Percentiles rank a stretch among this genome's conserved stretches.
Evolutionary conservation across 2,888 invertebrate species (phyloP).

Genomic region (Dynastes hyllus): DNA sequence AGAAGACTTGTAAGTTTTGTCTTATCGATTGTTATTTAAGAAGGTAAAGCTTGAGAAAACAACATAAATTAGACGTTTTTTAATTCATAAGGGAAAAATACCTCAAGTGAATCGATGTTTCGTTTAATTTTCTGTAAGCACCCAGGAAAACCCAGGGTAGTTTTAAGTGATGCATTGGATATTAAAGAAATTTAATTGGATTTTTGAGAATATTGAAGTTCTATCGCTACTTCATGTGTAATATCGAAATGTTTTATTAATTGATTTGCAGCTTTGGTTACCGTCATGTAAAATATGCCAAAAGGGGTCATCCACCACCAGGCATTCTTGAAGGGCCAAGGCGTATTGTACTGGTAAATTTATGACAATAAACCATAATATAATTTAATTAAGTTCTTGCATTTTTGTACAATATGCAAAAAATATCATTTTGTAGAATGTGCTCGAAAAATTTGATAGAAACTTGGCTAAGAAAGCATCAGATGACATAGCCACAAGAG

Average conservation of each 20-base stretch:
- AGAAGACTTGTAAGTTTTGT: slow-evolving; percentile 69
- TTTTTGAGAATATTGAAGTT: no score
- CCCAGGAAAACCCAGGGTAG: no score
- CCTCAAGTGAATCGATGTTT: no score
- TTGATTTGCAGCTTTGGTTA: slow-evolving; percentile 63
- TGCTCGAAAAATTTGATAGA: slow-evolving; percentile 78
- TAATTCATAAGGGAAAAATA: neutral
- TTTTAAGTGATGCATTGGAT: no score
- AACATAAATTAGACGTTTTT: slow-evolving; percentile 60
- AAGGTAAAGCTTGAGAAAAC: neutral
- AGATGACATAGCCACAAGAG: slow-evolving; percentile 78
- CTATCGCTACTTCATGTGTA: neutral
- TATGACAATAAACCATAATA: neutral
- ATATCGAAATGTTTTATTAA: neutral
- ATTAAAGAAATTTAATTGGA: no score
- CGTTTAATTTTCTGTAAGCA: no score
- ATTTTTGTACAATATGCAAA: slow-evolving; percentile 1
- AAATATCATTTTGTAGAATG: slow-evolving; percentile 68
- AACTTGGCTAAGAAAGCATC: slow-evolving; percentile 74
- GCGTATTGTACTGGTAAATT: slow-evolving; percentile 66
- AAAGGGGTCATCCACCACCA: slow-evolving; percentile 63
- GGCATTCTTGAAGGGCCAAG: slow-evolving; percentile 64
- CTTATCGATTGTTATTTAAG: neutral
- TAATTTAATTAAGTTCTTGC: neutral
- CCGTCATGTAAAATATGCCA: slow-evolving; percentile 68